Evolutionary conservation across 2,888 invertebrate species (phyloP).

Genomic region (Lymantria dispar): DNA sequence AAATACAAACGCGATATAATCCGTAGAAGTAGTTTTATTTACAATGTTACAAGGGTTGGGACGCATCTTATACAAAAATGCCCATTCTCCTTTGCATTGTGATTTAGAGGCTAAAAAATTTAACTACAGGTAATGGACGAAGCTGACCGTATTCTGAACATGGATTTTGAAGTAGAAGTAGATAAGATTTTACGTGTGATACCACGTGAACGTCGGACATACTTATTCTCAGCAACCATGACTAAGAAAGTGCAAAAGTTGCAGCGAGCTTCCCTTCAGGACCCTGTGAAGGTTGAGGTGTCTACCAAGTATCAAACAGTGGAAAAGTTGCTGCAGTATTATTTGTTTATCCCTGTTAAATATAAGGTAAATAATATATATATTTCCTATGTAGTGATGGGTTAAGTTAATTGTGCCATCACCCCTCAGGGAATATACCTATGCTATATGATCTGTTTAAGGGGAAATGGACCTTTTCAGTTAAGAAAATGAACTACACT

Average conservation of each 20-base stretch:
- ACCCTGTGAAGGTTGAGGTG: conserved; percentile 98
- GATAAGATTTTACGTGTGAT: conserved; percentile 96
- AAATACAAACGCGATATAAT: too few relatives aligned
- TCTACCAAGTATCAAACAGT: conserved; percentile 99
- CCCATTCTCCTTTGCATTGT: too few relatives aligned
- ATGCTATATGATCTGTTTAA: too few relatives aligned
- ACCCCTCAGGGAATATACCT: too few relatives aligned
- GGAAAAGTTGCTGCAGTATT: conserved; percentile 96
- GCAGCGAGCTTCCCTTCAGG: conserved; percentile 95
- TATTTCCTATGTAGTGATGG: too few relatives aligned
- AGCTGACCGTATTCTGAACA: conserved; percentile 98
- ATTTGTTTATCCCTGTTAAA: conserved; percentile 97
- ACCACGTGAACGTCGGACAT: conserved; percentile 95
- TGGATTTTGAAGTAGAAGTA: conserved; percentile 99
- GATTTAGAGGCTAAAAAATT: neutral
- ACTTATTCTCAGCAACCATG: conserved; percentile 99
- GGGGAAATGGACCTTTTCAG: too few relatives aligned
- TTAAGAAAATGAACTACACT: too few relatives aligned
- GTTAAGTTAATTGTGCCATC: too few relatives aligned
- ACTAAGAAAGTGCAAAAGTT: conserved; percentile 97
- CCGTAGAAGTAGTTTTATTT: too few relatives aligned
- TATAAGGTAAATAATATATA: conserved; percentile 86
- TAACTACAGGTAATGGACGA: conserved; percentile 94
- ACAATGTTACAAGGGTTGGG: too few relatives aligned
- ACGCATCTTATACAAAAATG: too few relatives aligned